Percentiles rank a stretch among this genome's conserved stretches.
Evolutionary conservation across 2,888 invertebrate genomes (phyloP).

Genomic region (Geophilus truncorum): DNA sequence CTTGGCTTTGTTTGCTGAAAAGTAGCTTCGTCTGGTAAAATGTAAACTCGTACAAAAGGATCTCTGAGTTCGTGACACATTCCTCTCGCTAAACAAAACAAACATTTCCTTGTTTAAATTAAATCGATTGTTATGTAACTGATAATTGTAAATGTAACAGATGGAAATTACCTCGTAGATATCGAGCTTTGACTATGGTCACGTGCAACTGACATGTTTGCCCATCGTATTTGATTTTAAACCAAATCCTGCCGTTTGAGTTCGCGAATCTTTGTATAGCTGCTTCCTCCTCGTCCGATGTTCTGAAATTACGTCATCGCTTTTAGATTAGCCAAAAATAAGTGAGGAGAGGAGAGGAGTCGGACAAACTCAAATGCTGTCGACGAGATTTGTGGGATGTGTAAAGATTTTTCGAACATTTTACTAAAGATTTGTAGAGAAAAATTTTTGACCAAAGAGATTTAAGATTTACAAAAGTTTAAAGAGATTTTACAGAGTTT

Average conservation of each 20-base stretch:
- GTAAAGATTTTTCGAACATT: too few species aligned
- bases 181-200: neutral
- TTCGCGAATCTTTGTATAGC: neutral
- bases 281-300: neutral
- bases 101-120: neutral
- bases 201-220: neutral
- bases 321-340: too few species aligned
- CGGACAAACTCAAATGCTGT: too few species aligned
- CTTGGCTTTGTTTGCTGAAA: slow-evolving; percentile 36
- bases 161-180: neutral
- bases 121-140: too few species aligned
- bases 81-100: slow-evolving; percentile 30
- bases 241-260: neutral
- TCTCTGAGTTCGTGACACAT: slow-evolving; percentile 35
- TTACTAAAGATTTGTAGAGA: too few species aligned
- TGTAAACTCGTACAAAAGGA: slow-evolving; percentile 36
- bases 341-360: too few species aligned
- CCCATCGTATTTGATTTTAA: neutral
- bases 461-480: neutral
- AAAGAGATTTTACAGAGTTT: too few species aligned
- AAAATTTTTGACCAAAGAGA: too few species aligned
- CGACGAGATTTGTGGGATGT: too few species aligned
- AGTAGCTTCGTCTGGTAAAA: slow-evolving; percentile 37
- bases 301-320: neutral
- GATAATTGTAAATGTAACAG: too few species aligned